Conservation (phyloP, 2,797 vertebrate genomes). For the Phalanger gymnotis region DNA sequence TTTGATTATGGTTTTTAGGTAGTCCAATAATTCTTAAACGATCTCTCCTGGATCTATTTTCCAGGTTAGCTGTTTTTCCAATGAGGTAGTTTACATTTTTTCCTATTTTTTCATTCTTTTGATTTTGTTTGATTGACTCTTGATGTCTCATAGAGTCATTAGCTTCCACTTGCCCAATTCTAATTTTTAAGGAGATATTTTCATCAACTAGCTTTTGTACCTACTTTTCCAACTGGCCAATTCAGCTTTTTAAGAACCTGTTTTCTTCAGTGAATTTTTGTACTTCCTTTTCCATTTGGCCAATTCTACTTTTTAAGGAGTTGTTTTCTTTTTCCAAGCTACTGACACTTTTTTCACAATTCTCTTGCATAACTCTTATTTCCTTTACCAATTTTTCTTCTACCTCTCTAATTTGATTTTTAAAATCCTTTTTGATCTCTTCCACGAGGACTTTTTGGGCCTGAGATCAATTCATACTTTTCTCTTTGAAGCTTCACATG, state of each 20-base stretch:
- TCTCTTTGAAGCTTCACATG: background rate
- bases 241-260: background rate
- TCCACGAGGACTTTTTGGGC: background rate
- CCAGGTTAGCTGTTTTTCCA: too few species aligned
- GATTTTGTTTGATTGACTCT: background rate
- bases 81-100: background rate
- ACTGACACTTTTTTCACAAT: background rate
- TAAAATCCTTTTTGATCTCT: background rate
- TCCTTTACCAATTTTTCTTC: background rate
- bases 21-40: background rate
- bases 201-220: background rate
- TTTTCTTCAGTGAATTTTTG: background rate
- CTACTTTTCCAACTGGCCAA: background rate
- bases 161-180: background rate
- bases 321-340: background rate
- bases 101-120: background rate
- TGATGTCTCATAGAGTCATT: background rate
- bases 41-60: too few species aligned
- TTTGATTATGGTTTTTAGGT: background rate
- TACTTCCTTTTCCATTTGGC: background rate
- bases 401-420: background rate
- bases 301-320: background rate
- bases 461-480: background rate
- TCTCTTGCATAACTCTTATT: background rate
- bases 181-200: background rate